Evolutionary conservation across 1,140 invertebrate species (phyloP).

Genomic region (Euborellia annulipes): DNA sequence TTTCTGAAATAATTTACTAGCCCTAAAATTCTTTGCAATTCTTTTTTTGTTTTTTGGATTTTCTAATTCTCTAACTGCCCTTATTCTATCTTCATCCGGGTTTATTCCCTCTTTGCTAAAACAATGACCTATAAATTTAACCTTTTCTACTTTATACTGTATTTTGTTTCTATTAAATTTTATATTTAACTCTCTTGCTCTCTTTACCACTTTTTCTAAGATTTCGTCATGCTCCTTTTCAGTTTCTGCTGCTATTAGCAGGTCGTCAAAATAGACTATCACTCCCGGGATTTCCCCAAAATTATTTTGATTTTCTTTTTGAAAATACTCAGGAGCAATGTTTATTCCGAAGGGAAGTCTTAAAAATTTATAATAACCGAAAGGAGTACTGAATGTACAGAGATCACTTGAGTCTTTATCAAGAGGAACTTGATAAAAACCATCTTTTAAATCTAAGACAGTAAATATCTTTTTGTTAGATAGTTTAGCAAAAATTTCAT

Average conservation of each 20-base stretch:
- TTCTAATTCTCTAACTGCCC: constrained; percentile 22
- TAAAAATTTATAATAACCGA: constrained; percentile 7
- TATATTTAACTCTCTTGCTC: constrained; percentile 16
- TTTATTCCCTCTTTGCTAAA: constrained; percentile 17
- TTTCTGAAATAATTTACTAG: constrained; percentile 21
- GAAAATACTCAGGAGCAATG: constrained; percentile 7
- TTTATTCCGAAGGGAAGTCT: constrained; percentile 4
- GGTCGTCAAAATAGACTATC: constrained; percentile 21
- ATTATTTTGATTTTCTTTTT: background rate
- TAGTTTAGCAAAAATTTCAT: constrained; percentile 18
- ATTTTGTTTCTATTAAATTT: constrained; percentile 22
- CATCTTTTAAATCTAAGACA: constrained; percentile 28
- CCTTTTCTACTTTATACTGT: constrained; percentile 16
- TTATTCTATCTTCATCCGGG: constrained; percentile 20
- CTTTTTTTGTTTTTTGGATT: constrained; percentile 19
- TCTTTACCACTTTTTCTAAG: constrained; percentile 21
- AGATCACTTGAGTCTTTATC: constrained; percentile 16
- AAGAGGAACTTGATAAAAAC: constrained; percentile 29
- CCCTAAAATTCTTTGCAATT: constrained; percentile 22
- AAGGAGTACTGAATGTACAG: constrained; percentile 1
- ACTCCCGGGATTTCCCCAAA: constrained; percentile 19
- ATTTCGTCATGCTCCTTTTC: constrained; percentile 20
- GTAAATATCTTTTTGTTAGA: constrained; percentile 26
- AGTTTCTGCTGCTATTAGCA: constrained; percentile 18
- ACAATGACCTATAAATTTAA: constrained; percentile 21